Base-by-base conservation (phyloP, 1,140 invertebrate species). In the Mamestra configurata region DNA sequence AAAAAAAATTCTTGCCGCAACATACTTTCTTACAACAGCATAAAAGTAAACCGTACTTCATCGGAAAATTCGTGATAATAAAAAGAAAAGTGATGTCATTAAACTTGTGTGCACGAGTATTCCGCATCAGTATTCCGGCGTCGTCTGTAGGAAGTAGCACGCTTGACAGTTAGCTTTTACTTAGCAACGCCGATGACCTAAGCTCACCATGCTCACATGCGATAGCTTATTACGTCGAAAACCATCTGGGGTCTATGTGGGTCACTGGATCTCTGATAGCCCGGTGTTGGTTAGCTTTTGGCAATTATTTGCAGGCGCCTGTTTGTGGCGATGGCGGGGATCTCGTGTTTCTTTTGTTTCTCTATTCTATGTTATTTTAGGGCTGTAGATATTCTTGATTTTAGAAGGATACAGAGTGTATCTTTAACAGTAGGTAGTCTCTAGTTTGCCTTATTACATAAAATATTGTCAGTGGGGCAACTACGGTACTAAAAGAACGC, bases 151-250 rank as follows among this genome's bases (percentile, higher is more conserved):
- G 89, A 90, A 91, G 80, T 86, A 66, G 86, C 86, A 85, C 86
- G 80, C 46, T 51, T 46, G 84, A 91, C 89, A 91, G 89, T 91
- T 91, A 91, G 79, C 79, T 85, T 80, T 79, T 79, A 87, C 83
- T 86, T 88, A 88, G 86, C 85, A 86, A 86, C 83, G 82, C 83
- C 83, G 82, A 86, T 89, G 88, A 88, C 88, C 88, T 88, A 89
- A 81, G 73, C 72, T 53, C 68, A 68, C 15, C n/a, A 31, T 5
- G 46, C 15, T n/a, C 46, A 49, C 31, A 68, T 40, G 40, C 37
- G 64, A 64, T 64, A 31, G 61, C 27, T 46, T 70, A 43, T 70
- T 70, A 70, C 35, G 22, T 27, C 13, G 37, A 70, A 49, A 70
- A 46, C 40, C 66, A 70, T 70, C 59, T 37, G 22, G 22, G 35